These are phyloP conservation scores for Caligus rogercresseyi DNA, from an alignment of 1,140 invertebrate genomes.

Conservation along the genomic window DNA sequence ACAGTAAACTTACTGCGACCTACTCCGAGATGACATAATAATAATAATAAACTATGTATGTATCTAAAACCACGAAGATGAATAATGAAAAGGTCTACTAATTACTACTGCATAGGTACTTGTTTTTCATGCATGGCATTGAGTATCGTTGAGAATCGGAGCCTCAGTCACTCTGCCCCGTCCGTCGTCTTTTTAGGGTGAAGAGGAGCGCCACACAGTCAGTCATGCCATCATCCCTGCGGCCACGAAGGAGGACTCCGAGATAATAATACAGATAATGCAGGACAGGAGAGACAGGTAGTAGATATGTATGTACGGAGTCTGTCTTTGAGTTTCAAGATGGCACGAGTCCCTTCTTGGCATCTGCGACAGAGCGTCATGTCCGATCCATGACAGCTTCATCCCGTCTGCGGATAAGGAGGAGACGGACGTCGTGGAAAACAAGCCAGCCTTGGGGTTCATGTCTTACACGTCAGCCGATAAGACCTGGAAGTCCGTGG, in stretches of 20 bases:
- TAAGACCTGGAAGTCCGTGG: constrained; percentile 89
- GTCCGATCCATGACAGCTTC: constrained; percentile 87
- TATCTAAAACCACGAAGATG: too few species aligned
- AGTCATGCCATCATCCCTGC: too few species aligned
- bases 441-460: constrained; percentile 70
- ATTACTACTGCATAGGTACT: too few species aligned
- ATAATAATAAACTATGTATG: too few species aligned
- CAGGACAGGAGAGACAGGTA: constrained; percentile 70
- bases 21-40: too few species aligned
- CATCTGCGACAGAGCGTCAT: constrained; percentile 90
- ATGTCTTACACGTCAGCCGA: constrained; percentile 94
- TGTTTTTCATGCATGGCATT: constrained; percentile 92
- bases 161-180: constrained; percentile 68
- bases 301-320: too few species aligned
- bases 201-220: constrained; percentile 88
- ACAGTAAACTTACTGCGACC: too few species aligned
- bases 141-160: constrained; percentile 59
- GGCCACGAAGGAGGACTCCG: constrained; percentile 61
- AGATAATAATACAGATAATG: constrained; percentile 81
- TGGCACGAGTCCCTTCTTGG: constrained; percentile 43
- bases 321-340: constrained; percentile 50
- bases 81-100: too few species aligned
- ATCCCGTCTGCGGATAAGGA: constrained; percentile 87
- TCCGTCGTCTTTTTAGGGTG: constrained; percentile 88
- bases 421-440: constrained; percentile 66